Percentiles rank a stretch among this genome's conserved stretches.
Evolutionary conservation across 2,888 invertebrate genomes (phyloP).

Genomic region (Tipula unca): DNA sequence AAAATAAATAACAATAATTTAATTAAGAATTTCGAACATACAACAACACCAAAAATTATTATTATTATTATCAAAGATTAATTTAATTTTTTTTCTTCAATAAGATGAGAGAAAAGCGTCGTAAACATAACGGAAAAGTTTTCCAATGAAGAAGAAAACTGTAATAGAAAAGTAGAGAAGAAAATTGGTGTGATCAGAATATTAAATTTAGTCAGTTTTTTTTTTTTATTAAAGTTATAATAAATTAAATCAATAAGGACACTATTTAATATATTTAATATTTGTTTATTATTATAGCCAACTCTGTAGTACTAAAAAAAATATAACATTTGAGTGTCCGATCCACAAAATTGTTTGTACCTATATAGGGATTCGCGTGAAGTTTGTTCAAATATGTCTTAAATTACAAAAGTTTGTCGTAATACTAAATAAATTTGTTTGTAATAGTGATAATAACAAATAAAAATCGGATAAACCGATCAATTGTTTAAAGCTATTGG

Average conservation of each 20-base stretch:
- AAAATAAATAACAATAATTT: background rate
- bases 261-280: background rate
- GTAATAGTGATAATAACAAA: too few relatives aligned
- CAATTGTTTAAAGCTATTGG: too few relatives aligned
- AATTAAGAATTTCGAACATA: background rate
- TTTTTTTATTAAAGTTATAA: background rate
- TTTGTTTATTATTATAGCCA: background rate
- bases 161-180: background rate
- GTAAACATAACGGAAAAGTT: background rate
- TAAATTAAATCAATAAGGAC: background rate
- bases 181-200: background rate
- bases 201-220: background rate
- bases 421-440: too few relatives aligned
- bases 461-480: too few relatives aligned
- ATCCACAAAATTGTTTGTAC: too few relatives aligned
- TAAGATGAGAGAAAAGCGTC: background rate
- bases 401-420: too few relatives aligned
- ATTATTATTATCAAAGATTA: background rate
- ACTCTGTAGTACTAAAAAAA: too few relatives aligned
- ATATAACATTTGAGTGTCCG: too few relatives aligned
- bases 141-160: background rate
- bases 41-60: background rate
- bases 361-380: too few relatives aligned
- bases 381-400: too few relatives aligned
- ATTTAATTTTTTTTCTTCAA: background rate